A percentile compares a stretch with the other conserved stretches of the same genome.
Conservation (phyloP, 23 tunicate genomes). For the Styela clava region DNA sequence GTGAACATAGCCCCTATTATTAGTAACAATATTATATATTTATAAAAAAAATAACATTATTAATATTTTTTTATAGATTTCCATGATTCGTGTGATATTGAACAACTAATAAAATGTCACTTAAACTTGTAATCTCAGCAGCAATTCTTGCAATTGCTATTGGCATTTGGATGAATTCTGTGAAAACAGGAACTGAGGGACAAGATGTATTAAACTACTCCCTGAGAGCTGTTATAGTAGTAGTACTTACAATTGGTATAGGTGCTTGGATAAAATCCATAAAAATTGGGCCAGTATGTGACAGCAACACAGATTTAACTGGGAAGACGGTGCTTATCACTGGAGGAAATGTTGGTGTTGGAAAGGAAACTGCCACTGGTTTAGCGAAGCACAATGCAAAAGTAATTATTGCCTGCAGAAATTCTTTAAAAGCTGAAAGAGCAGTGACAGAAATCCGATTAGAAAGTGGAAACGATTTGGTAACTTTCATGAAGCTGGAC, state of each 20-base stretch:
- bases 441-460: background rate
- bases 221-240: no score
- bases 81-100: no score
- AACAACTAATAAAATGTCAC: no score
- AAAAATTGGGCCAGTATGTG: slow-evolving; percentile 7
- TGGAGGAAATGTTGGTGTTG: slow-evolving; percentile 26
- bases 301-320: background rate
- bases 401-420: slow-evolving; percentile 27
- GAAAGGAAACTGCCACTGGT: slow-evolving; percentile 13
- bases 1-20: no score
- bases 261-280: slow-evolving; percentile 2
- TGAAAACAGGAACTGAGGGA: no score
- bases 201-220: no score
- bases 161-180: no score
- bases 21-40: no score
- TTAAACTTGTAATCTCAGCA: no score
- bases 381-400: slow-evolving; percentile 26
- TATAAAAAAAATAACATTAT: no score
- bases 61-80: no score
- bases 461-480: background rate
- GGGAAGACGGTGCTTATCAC: slow-evolving; percentile 21
- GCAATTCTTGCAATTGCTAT: no score
- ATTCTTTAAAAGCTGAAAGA: slow-evolving; percentile 5
- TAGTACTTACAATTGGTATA: background rate
- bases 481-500: slow-evolving; percentile 4